Evolutionary conservation across 2,797 vertebrate genomes (phyloP).

Genomic region (Tenualosa ilisha): DNA sequence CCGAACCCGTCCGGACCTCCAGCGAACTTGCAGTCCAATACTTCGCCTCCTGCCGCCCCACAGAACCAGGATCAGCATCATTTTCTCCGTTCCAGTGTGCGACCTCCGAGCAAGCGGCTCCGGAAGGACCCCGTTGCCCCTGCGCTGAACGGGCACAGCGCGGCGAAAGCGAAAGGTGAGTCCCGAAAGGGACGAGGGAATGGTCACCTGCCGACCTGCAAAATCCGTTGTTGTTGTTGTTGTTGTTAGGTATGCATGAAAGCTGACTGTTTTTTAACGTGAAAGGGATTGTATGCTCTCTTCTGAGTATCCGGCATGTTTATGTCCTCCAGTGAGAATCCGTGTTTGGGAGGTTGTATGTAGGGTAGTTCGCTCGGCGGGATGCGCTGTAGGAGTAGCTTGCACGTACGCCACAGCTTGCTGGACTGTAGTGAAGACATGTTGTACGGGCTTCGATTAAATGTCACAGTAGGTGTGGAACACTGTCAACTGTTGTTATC

Average conservation of each 20-base stretch:
- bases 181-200: background rate
- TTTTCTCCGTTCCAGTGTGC: conserved; percentile 96
- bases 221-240: background rate
- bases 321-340: background rate
- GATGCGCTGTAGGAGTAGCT: conserved; percentile 10
- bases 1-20: conserved; percentile 63
- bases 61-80: conserved; percentile 97
- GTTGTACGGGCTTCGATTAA: background rate
- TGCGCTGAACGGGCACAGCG: conserved; percentile 78
- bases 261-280: background rate
- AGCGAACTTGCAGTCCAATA: conserved; percentile 62
- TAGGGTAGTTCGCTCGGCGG: background rate
- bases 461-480: background rate
- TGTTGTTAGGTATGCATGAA: background rate
- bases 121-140: conserved; percentile 89
- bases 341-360: background rate
- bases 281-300: background rate
- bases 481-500: background rate
- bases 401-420: background rate
- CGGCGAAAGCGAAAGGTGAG: conserved; percentile 90
- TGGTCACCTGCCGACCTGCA: conserved; percentile 1
- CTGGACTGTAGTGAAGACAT: background rate
- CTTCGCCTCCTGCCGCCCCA: conserved; percentile 64
- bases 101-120: conserved; percentile 96
- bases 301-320: background rate